phyloP scores from a whole-genome alignment of 2,888 invertebrate species.

The Fragum fragum region DNA sequence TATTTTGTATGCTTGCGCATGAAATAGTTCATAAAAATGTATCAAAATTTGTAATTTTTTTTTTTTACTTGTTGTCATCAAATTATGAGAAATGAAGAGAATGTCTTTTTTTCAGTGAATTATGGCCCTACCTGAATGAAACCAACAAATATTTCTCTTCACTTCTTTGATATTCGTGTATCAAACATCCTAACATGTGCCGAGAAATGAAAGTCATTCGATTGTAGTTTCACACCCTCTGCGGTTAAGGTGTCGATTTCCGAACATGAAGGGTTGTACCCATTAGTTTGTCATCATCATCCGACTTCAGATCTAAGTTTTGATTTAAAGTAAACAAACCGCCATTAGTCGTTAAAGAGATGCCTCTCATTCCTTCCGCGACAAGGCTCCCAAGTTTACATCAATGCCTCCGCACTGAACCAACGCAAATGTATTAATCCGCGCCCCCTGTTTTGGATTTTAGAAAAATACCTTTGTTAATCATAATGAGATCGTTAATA shows the following conservation, averaged over 20 bases:
- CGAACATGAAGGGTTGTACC: constrained; percentile 5
- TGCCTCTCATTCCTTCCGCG: constrained; percentile 19
- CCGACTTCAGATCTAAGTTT: constrained; percentile 49
- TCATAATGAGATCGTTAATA: constrained; percentile 59
- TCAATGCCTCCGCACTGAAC: not conserved
- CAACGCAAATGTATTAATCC: constrained; percentile 21
- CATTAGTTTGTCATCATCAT: constrained; percentile 35
- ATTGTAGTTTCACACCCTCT: no score
- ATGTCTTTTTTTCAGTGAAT: no score
- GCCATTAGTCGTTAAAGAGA: constrained; percentile 57
- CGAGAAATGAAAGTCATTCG: no score
- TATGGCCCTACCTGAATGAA: no score
- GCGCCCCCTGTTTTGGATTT: constrained; percentile 10
- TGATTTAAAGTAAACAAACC: constrained; percentile 65
- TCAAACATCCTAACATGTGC: no score
- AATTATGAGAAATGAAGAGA: no score
- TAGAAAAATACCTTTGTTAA: constrained; percentile 26
- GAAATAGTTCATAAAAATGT: no score
- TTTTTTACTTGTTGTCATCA: no score
- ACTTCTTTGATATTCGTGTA: no score
- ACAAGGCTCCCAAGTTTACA: constrained; percentile 25
- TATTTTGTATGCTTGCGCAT: no score
- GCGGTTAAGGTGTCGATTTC: constrained; percentile 7
- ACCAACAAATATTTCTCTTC: no score
- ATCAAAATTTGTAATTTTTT: no score